Evolutionary conservation across 53 echinoderm and acorn worm species (phyloP).

Genomic region (Holothuria scabra): DNA sequence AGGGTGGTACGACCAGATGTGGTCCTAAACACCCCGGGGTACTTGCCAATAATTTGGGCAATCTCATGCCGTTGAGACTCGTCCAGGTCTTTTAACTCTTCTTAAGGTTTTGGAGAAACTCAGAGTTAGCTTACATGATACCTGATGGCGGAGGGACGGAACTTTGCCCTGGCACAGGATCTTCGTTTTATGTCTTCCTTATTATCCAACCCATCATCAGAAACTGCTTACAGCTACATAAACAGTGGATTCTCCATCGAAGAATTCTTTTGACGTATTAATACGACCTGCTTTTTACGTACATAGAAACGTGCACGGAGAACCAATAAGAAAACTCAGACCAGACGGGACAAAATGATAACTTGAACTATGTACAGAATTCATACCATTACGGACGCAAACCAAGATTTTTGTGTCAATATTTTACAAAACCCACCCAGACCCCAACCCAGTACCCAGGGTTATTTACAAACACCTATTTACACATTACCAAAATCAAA

Average conservation of each 20-base stretch:
- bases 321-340: too few species aligned
- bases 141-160: neutral
- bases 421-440: too few species aligned
- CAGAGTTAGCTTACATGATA: constrained; percentile 9
- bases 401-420: too few species aligned
- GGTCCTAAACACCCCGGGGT: constrained; percentile 1
- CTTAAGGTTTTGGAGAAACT: constrained; percentile 34
- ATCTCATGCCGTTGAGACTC: neutral
- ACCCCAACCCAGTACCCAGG: too few species aligned
- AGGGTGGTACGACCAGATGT: constrained; percentile 5
- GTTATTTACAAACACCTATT: too few species aligned
- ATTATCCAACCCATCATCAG: neutral
- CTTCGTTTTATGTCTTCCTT: neutral
- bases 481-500: too few species aligned
- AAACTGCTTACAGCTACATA: neutral
- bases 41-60: constrained; percentile 1
- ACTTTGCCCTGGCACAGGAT: constrained; percentile 2
- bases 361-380: too few species aligned
- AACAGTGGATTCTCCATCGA: constrained; percentile 22
- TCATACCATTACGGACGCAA: too few species aligned
- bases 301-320: too few species aligned
- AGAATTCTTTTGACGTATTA: constrained; percentile 67
- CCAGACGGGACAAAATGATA: too few species aligned
- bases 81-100: constrained; percentile 25
- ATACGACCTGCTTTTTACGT: too few species aligned